These are phyloP conservation scores for Gadus chalcogrammus DNA, from an alignment of 2,113 vertebrate species.

Conservation along the genomic window DNA sequence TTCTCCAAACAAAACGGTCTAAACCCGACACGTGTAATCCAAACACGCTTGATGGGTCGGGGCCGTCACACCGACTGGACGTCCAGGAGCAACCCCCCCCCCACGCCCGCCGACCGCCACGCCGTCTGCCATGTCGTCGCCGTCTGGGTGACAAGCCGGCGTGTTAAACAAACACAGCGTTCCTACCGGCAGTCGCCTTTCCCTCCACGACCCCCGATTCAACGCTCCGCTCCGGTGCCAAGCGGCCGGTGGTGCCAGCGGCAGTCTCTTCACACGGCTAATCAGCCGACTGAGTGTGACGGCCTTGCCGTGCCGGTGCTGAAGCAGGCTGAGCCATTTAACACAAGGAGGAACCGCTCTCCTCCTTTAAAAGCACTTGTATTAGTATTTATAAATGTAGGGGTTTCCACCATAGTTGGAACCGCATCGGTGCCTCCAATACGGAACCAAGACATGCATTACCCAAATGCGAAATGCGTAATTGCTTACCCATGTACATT, in stretches of 20 bases:
- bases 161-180: slow-evolving; percentile 21
- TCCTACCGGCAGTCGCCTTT: not conserved
- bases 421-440: not conserved
- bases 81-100: too few species aligned
- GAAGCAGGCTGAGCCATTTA: slow-evolving; percentile 7
- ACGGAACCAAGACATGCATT: too few species aligned
- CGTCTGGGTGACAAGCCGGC: slow-evolving; percentile 26
- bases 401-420: not conserved
- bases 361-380: not conserved
- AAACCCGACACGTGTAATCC: not conserved
- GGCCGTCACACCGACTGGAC: too few species aligned
- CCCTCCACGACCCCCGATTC: not conserved
- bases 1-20: not conserved
- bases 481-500: too few species aligned
- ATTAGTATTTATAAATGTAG: not conserved
- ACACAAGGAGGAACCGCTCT: slow-evolving; percentile 14
- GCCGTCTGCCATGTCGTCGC: not conserved
- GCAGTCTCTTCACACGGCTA: slow-evolving; percentile 26
- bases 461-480: too few species aligned
- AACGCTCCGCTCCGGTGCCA: slow-evolving; percentile 34
- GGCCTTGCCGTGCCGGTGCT: slow-evolving; percentile 1
- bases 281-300: slow-evolving; percentile 35
- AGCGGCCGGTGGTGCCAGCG: slow-evolving; percentile 18
- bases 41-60: not conserved
- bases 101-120: not conserved